These are phyloP conservation scores for Mohoua ochrocephala DNA, from an alignment of 2,113 vertebrate species.

Conservation along the genomic window DNA sequence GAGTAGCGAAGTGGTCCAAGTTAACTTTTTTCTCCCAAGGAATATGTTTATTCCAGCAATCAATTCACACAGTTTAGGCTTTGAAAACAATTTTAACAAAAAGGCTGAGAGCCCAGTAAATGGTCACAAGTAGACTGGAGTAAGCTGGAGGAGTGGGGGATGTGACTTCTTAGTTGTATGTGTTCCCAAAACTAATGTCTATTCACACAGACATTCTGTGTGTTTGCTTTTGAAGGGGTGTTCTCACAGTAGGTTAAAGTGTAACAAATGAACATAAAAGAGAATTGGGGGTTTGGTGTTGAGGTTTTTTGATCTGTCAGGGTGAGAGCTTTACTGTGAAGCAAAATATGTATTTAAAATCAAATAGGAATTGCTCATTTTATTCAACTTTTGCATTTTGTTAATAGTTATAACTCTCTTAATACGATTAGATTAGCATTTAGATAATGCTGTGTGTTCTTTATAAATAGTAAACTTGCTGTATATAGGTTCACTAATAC, in stretches of 20 bases:
- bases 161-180: rapidly evolving
- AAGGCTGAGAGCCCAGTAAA: not conserved
- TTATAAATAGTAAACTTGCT: not conserved
- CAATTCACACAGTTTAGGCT: not conserved
- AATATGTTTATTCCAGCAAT: not conserved
- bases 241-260: not conserved
- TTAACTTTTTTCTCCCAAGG: not conserved
- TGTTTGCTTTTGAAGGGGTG: not conserved
- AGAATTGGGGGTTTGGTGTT: not conserved
- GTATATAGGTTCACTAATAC: not conserved
- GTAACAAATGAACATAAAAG: not conserved
- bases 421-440: not conserved
- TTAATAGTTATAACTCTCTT: not conserved
- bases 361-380: not conserved
- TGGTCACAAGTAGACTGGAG: not conserved
- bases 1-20: not conserved
- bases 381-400: not conserved
- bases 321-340: not conserved
- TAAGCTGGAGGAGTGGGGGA: not conserved
- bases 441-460: not conserved
- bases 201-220: rapidly evolving
- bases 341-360: not conserved
- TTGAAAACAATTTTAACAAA: not conserved
- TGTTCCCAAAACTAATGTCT: not conserved
- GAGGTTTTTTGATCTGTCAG: rapidly evolving